A percentile compares a stretch with the other conserved stretches of the same genome.
phyloP scores from a whole-genome alignment of 2,113 vertebrate genomes.

The Chloropsis hardwickii region DNA sequence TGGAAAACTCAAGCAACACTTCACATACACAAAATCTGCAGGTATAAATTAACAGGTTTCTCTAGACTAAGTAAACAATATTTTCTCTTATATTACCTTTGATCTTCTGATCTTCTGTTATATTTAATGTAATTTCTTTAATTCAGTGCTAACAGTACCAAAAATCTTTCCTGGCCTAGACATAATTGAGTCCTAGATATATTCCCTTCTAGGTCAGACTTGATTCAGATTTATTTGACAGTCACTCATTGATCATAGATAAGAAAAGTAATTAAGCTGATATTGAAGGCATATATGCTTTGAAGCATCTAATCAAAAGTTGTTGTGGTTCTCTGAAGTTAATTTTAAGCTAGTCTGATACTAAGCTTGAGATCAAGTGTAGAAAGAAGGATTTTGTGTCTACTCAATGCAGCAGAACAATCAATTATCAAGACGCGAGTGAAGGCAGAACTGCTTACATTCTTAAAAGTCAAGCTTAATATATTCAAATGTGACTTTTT shows the following conservation, averaged over 20 bases:
- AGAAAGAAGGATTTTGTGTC: neutral
- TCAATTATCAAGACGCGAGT: neutral
- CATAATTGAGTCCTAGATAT: neutral
- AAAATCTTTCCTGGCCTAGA: neutral
- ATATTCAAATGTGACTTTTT: conserved; percentile 35
- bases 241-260: neutral
- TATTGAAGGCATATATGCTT: neutral
- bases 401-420: neutral
- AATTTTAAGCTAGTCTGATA: neutral
- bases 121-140: neutral
- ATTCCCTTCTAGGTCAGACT: neutral
- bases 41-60: neutral
- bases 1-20: neutral
- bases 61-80: neutral
- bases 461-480: conserved; percentile 14
- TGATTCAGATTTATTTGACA: neutral
- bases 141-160: neutral
- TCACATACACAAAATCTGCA: neutral
- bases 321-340: neutral
- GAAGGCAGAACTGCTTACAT: neutral
- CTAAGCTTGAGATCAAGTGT: neutral
- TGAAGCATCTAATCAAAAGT: neutral
- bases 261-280: neutral
- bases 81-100: neutral
- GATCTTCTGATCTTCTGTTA: neutral